phyloP scores from a whole-genome alignment of 2,113 vertebrate species.

The Perca flavescens region DNA sequence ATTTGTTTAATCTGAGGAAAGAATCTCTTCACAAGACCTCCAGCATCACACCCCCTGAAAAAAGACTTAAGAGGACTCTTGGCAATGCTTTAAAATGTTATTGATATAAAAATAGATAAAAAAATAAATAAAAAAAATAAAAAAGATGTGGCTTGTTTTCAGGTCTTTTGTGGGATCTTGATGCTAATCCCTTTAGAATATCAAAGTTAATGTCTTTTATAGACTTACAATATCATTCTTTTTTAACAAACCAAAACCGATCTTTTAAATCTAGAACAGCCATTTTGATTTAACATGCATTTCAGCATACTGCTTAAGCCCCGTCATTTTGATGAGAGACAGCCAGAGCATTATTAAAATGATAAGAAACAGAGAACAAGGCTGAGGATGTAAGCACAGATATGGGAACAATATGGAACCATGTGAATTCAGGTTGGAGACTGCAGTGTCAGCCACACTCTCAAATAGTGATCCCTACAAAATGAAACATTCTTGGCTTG shows the following conservation, averaged over 20 bases:
- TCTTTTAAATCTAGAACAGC: background rate
- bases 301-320: slow-evolving; percentile 2
- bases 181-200: slow-evolving; percentile 25
- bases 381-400: slow-evolving; percentile 10
- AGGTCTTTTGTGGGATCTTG: slow-evolving; percentile 22
- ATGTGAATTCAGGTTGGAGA: slow-evolving; percentile 5
- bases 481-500: slow-evolving; percentile 16
- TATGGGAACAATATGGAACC: slow-evolving; percentile 4
- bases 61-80: slow-evolving; percentile 30
- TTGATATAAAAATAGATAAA: slow-evolving; percentile 60
- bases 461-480: slow-evolving; percentile 14
- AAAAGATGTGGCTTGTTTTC: slow-evolving; percentile 5
- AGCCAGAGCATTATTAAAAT: slow-evolving; percentile 15
- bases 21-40: slow-evolving; percentile 26
- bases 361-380: slow-evolving; percentile 7
- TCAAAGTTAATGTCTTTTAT: slow-evolving; percentile 27
- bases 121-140: slow-evolving; percentile 50
- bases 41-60: background rate
- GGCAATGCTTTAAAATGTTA: slow-evolving; percentile 44
- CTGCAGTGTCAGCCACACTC: background rate
- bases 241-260: slow-evolving; percentile 11
- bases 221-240: background rate
- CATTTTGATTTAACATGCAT: slow-evolving; percentile 23
- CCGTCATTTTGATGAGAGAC: slow-evolving; percentile 27
- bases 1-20: slow-evolving; percentile 41